Evolutionary conservation across 2,113 vertebrate species (phyloP).

Genomic region (Apus apus): DNA sequence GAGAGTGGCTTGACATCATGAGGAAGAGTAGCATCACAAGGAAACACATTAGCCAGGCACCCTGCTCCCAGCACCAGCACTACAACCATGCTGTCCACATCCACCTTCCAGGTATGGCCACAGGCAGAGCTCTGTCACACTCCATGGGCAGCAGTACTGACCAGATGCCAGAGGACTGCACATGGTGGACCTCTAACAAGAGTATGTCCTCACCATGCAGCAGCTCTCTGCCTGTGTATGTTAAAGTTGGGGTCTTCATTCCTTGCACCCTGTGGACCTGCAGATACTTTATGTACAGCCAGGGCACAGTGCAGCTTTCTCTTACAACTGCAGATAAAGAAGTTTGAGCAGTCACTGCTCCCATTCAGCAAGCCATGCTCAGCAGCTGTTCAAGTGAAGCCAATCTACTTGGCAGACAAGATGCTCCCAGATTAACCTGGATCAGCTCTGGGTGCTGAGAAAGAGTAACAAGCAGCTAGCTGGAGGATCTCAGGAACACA

Average conservation of each 20-base stretch:
- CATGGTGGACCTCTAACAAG: fast-evolving
- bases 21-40: background rate
- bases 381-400: background rate
- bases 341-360: background rate
- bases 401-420: background rate
- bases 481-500: background rate
- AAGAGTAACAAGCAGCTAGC: background rate
- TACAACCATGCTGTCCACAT: fast-evolving
- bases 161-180: background rate
- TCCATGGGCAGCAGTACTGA: fast-evolving
- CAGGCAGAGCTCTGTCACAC: background rate
- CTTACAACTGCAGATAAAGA: background rate
- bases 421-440: constrained; percentile 33
- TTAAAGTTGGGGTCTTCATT: background rate
- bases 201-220: fast-evolving
- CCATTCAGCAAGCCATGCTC: background rate
- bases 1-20: fast-evolving
- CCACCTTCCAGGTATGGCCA: background rate
- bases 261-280: background rate
- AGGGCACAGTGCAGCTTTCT: background rate
- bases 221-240: background rate
- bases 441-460: background rate
- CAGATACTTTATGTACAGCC: background rate
- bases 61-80: background rate
- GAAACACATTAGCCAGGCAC: background rate